Base-by-base conservation (phyloP, 1,140 invertebrate species). In the Papilio polytes region DNA sequence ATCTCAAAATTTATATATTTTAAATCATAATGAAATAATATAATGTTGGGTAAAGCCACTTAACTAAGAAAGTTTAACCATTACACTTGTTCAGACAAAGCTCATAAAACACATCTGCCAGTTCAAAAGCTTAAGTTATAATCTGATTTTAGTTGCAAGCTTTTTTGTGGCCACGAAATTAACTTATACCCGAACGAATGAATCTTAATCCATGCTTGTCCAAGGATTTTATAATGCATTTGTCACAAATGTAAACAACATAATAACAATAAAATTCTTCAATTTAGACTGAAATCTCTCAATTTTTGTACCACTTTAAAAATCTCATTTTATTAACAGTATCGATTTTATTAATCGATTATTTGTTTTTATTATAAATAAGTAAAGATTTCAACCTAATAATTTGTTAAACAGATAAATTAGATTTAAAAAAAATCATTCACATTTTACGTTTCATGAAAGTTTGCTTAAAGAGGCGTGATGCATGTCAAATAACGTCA, bases 11-110 rank as follows among this genome's bases (percentile, higher is more conserved):
- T 53, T 76, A 26, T 51, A 74, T 48, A 15, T 74, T 48, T 10
- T 31, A 70, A 31, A 70, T 31, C 3, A 31, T 70, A 31, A 18
- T 31, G 7, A 15, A 70, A 70, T 70, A 18, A 70, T 36, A 20
- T 70, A 70, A 63, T 15, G 22, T 66, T 15, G 26, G 12, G 13
- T 31, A 70, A 70, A 31, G 1, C 63, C 63, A 70, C 63, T 70
- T 70, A 70, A 70, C 26, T 70, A 31, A 15, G 63, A 70, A 70
- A 70, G 63, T 70, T 70, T 70, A 36, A 70, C 26, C 63, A 31
- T 31, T 70, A 70, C 63, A 70, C 63, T 70, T 70, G 63, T 70
- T 70, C 63, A 15, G 63, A 13, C 63, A 31, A 70, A 36, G 63
- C 63, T 70, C 22, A 31, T 31, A 70, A 70, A 70, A 70, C 22